Evolutionary conservation across 2,888 invertebrate genomes (phyloP).

Genomic region (Uloborus plumipes): DNA sequence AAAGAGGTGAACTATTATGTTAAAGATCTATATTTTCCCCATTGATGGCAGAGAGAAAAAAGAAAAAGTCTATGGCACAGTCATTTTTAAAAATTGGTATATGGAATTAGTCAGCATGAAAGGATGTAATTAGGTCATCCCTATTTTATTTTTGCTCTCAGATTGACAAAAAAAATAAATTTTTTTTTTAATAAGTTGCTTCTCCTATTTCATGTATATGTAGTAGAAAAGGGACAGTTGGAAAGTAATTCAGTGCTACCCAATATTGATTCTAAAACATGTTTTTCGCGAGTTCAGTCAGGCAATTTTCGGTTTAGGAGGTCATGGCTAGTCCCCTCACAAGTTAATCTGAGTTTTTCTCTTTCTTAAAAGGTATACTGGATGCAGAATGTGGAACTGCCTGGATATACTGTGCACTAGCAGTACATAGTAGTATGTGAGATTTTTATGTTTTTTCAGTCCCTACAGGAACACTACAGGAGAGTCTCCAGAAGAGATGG

Average conservation of each 20-base stretch:
- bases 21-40: too few relatives aligned
- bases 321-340: conserved; percentile 43
- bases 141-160: too few relatives aligned
- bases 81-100: too few relatives aligned
- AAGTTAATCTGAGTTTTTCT: conserved; percentile 51
- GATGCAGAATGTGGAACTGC: conserved; percentile 12
- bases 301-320: background rate
- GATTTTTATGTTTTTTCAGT: conserved; percentile 55
- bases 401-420: conserved; percentile 27
- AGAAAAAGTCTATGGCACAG: too few relatives aligned
- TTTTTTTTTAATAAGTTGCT: background rate
- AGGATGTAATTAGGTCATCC: too few relatives aligned
- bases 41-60: too few relatives aligned
- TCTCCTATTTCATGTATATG: background rate
- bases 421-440: conserved; percentile 48
- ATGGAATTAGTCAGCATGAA: too few relatives aligned
- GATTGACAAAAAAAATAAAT: too few relatives aligned
- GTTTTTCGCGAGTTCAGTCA: too few relatives aligned
- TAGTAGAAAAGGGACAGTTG: background rate
- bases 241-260: background rate
- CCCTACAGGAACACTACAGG: conserved; percentile 30
- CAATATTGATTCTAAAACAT: too few relatives aligned
- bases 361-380: conserved; percentile 59
- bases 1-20: too few relatives aligned
- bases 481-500: too few relatives aligned